These are phyloP conservation scores for Zaprionus gabonicus DNA, from an alignment of 1,140 invertebrate genomes.

Conservation along the genomic window DNA sequence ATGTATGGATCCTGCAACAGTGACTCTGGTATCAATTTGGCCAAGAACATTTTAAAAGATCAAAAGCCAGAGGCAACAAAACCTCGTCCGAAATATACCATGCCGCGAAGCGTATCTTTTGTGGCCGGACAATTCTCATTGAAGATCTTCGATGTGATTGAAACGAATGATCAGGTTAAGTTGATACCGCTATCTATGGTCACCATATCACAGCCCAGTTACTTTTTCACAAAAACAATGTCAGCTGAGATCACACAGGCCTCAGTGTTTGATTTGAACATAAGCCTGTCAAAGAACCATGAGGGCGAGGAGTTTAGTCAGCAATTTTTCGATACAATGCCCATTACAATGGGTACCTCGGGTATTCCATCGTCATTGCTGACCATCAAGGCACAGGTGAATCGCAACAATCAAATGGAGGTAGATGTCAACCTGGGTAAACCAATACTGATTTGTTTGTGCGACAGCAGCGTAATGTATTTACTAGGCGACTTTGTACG, in stretches of 20 bases:
- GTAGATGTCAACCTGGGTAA: slow-evolving; percentile 65
- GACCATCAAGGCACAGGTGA: slow-evolving; percentile 51
- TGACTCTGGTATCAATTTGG: slow-evolving; percentile 62
- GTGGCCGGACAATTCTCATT: slow-evolving; percentile 74
- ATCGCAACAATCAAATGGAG: slow-evolving; percentile 59
- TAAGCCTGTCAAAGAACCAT: slow-evolving; percentile 34
- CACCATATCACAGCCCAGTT: slow-evolving; percentile 76
- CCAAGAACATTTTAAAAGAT: neutral
- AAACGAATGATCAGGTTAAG: slow-evolving; percentile 24
- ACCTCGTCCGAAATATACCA: slow-evolving; percentile 8
- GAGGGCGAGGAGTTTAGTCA: slow-evolving; percentile 39
- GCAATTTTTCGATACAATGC: slow-evolving; percentile 66
- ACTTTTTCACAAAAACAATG: slow-evolving; percentile 64
- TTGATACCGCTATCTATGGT: slow-evolving; percentile 55
- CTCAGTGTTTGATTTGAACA: slow-evolving; percentile 73
- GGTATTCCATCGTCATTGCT: slow-evolving; percentile 75
- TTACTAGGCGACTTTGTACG: slow-evolving; percentile 51
- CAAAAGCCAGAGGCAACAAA: neutral
- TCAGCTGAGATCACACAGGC: slow-evolving; percentile 52
- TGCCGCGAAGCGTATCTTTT: slow-evolving; percentile 72
- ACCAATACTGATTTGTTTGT: slow-evolving; percentile 62
- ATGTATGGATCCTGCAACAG: slow-evolving; percentile 50
- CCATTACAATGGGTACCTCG: slow-evolving; percentile 60
- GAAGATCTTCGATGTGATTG: slow-evolving; percentile 62
- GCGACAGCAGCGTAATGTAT: slow-evolving; percentile 50